Conservation (phyloP, 2,888 invertebrate species). For the Spodoptera littoralis region DNA sequence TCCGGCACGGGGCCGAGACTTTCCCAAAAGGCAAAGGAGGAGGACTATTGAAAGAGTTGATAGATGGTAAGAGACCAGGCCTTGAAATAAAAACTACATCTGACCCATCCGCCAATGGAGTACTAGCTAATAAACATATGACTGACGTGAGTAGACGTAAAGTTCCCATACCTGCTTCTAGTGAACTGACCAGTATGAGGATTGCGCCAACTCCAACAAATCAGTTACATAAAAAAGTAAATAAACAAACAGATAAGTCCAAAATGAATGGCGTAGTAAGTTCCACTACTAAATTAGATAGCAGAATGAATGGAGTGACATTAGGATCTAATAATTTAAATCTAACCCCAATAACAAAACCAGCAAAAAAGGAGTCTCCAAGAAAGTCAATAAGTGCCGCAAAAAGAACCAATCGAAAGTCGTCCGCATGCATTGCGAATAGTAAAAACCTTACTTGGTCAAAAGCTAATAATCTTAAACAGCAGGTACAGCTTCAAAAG, state of each 20-base stretch:
- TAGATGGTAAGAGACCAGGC: conserved; percentile 72
- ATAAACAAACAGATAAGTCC: conserved; percentile 68
- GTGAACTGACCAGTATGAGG: conserved; percentile 66
- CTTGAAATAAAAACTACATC: conserved; percentile 64
- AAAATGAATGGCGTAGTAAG: conserved; percentile 80
- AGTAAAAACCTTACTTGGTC: conserved; percentile 86
- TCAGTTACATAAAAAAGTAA: conserved; percentile 71
- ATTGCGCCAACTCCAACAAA: conserved; percentile 70
- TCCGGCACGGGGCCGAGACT: conserved; percentile 71
- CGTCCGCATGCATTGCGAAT: conserved; percentile 84
- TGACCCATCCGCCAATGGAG: conserved; percentile 81
- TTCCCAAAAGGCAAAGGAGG: conserved; percentile 70
- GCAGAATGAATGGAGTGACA: conserved; percentile 84
- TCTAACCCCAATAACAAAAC: conserved; percentile 74
- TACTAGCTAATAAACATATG: conserved; percentile 59
- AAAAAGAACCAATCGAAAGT: conserved; percentile 83
- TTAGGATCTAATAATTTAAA: conserved; percentile 84
- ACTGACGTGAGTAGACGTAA: conserved; percentile 68
- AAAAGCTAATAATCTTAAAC: conserved; percentile 84
- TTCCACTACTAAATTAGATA: conserved; percentile 83
- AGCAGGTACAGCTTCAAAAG: conserved; percentile 82
- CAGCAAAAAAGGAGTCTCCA: conserved; percentile 73
- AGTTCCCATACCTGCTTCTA: conserved; percentile 74
- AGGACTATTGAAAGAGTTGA: conserved; percentile 72
- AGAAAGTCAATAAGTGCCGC: conserved; percentile 69